A percentile compares a stretch with the other conserved stretches of the same genome.
Evolutionary conservation across 2,888 invertebrate genomes (phyloP).

Genomic region (Deroplatys truncata): DNA sequence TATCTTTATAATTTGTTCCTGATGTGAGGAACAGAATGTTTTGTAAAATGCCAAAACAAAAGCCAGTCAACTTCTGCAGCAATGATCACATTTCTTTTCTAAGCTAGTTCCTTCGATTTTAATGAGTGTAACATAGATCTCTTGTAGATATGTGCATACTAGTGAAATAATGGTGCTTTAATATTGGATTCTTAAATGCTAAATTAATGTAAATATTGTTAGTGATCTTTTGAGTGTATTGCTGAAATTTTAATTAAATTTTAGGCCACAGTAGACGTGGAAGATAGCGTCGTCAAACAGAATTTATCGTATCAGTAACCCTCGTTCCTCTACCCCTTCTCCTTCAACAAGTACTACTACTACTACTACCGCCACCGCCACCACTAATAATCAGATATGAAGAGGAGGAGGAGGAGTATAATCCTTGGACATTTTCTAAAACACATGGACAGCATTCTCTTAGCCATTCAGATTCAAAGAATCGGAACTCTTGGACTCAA

Average conservation of each 20-base stretch:
- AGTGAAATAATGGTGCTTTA: background rate
- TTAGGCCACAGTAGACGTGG: constrained; percentile 19
- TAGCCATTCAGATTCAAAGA: too few species aligned
- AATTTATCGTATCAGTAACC: constrained; percentile 26
- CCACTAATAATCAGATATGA: background rate
- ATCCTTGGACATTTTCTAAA: constrained; percentile 31
- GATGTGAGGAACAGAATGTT: too few species aligned
- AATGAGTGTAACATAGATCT: too few species aligned
- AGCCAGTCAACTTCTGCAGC: too few species aligned
- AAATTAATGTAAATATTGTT: background rate
- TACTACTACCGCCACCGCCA: too few species aligned
- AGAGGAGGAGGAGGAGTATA: constrained; percentile 30
- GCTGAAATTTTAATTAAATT: constrained; percentile 12
- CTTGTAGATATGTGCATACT: background rate
- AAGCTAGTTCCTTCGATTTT: too few species aligned
- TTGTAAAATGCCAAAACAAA: too few species aligned
- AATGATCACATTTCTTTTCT: too few species aligned
- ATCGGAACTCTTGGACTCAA: too few species aligned
- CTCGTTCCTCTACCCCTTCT: constrained; percentile 17
- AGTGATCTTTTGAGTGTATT: background rate
- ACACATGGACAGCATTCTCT: constrained; percentile 20
- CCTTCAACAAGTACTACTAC: background rate
- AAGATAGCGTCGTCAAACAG: constrained; percentile 17
- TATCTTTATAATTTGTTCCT: too few species aligned
- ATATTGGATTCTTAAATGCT: background rate